These are phyloP conservation scores for Papilio xuthus DNA, from an alignment of 1,140 invertebrate species.

Conservation along the genomic window DNA sequence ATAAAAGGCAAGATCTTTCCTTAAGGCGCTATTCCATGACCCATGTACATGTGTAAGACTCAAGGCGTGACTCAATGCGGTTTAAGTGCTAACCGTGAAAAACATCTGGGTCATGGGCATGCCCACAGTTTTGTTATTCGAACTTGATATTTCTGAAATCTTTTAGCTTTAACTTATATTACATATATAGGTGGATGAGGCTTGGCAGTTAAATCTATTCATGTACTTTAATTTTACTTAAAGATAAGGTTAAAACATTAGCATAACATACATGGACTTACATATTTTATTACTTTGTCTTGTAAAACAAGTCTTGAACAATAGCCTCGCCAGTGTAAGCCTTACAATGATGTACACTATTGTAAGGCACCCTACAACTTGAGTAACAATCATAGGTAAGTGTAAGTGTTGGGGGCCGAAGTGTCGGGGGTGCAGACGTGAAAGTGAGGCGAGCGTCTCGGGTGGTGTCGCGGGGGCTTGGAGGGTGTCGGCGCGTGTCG, in stretches of 20 bases:
- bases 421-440: slow-evolving; percentile 61
- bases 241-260: neutral
- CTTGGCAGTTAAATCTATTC: neutral
- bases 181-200: too few species aligned
- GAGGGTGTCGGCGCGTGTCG: slow-evolving; percentile 59
- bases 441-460: slow-evolving; percentile 66
- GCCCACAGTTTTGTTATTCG: neutral
- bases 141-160: neutral
- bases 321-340: neutral
- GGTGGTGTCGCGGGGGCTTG: slow-evolving; percentile 53
- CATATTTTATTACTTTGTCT: neutral
- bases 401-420: slow-evolving; percentile 6
- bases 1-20: slow-evolving; percentile 1
- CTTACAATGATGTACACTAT: slow-evolving; percentile 23
- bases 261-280: neutral
- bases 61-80: neutral
- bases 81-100: neutral
- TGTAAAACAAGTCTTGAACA: slow-evolving; percentile 19
- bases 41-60: neutral
- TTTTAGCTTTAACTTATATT: neutral
- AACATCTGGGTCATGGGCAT: neutral
- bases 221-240: neutral
- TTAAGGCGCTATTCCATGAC: neutral
- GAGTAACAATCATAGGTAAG: slow-evolving; percentile 26
- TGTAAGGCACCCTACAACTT: slow-evolving; percentile 20